A percentile compares a stretch with the other conserved stretches of the same genome.
phyloP scores from a whole-genome alignment of 2,113 vertebrate genomes.

The Pterocles burchelli region DNA sequence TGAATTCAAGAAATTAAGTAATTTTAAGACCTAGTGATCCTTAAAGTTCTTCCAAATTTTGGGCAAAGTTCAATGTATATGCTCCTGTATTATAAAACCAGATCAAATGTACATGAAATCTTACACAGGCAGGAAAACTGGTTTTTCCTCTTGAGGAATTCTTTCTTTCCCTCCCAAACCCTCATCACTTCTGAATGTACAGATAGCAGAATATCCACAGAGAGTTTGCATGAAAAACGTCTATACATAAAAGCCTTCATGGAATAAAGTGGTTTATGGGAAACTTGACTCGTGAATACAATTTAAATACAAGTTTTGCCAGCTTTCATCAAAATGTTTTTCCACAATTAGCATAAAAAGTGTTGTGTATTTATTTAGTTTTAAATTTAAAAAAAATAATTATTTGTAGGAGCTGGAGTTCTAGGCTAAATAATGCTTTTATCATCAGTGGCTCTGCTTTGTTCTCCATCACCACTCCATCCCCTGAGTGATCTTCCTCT shows the following conservation, averaged over 20 bases:
- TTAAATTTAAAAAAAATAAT: background rate
- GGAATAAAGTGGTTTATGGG: background rate
- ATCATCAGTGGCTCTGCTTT: background rate
- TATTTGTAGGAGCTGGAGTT: background rate
- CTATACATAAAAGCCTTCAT: background rate
- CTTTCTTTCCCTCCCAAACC: background rate
- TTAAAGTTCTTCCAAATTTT: background rate
- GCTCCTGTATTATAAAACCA: background rate
- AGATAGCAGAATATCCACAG: background rate
- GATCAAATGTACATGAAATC: background rate
- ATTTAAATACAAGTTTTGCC: background rate
- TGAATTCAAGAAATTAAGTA: background rate
- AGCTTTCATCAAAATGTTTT: background rate
- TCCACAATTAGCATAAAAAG: background rate
- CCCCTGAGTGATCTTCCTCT: background rate
- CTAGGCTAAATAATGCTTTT: fast-evolving
- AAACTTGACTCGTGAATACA: background rate
- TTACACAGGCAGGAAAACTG: background rate
- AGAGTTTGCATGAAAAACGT: background rate
- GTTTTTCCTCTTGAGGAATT: background rate
- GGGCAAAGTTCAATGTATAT: background rate
- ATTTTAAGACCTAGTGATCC: background rate
- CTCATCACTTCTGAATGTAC: background rate
- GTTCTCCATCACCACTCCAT: background rate
- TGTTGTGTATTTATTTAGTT: background rate